phyloP scores from a whole-genome alignment of 2,113 vertebrate species.

The Hippocampus zosterae region DNA sequence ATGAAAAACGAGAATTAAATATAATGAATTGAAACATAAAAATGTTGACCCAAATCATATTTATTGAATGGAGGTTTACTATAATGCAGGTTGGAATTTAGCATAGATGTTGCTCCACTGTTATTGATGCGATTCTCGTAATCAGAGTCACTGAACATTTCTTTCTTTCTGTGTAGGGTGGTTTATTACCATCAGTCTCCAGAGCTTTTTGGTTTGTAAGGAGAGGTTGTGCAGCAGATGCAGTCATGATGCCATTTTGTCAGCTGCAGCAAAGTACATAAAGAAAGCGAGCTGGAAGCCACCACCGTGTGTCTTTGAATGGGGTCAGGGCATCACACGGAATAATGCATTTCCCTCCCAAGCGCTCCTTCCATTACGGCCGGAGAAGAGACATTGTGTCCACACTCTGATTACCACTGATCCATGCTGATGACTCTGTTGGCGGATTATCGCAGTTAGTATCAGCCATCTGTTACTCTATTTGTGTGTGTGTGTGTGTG shows the following conservation, averaged over 20 bases:
- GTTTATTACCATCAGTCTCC: conserved; percentile 23
- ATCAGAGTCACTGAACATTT: conserved; percentile 33
- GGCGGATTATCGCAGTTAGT: conserved; percentile 84
- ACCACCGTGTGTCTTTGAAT: conserved; percentile 69
- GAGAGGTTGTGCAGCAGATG: conserved; percentile 38
- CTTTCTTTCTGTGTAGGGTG: conserved; percentile 26
- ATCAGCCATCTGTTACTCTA: conserved; percentile 84
- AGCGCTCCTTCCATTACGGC: conserved; percentile 73
- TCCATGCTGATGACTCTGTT: conserved; percentile 86
- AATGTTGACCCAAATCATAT: too few relatives aligned
- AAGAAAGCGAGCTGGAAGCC: conserved; percentile 48
- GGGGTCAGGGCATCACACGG: conserved; percentile 67
- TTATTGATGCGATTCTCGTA: conserved; percentile 8
- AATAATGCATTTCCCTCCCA: conserved; percentile 70
- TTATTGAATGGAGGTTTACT: background rate
- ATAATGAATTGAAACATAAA: too few relatives aligned
- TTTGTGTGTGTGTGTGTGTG: conserved; percentile 35
- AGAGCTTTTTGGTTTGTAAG: background rate
- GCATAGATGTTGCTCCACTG: background rate
- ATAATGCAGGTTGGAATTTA: background rate
- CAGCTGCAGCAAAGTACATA: conserved; percentile 27
- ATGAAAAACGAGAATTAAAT: too few relatives aligned
- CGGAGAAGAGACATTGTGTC: conserved; percentile 73
- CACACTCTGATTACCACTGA: conserved; percentile 84
- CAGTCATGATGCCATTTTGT: conserved; percentile 39